A percentile compares a stretch with the other conserved stretches of the same genome.
These are phyloP conservation scores for Micoletzkya japonica DNA, from an alignment of 2,888 invertebrate genomes.

Conservation along the genomic window DNA sequence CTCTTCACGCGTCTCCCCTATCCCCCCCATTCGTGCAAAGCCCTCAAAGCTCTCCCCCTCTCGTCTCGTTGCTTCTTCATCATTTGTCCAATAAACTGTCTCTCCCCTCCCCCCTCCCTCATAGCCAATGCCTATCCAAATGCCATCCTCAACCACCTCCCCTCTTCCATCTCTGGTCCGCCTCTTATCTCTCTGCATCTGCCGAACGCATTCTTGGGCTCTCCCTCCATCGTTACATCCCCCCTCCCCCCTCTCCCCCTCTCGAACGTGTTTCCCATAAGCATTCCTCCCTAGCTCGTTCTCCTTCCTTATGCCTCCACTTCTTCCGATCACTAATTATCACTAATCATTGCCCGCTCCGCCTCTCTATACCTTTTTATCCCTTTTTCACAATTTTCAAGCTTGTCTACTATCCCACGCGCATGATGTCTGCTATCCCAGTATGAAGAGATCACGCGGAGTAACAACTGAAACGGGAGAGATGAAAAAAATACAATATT, in stretches of 20 bases:
- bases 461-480: too few relatives aligned
- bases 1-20: too few relatives aligned
- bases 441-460: too few relatives aligned
- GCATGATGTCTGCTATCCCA: too few relatives aligned
- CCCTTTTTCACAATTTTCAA: constrained; percentile 12
- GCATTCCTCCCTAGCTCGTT: not conserved
- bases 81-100: too few relatives aligned
- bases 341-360: not conserved
- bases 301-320: not conserved
- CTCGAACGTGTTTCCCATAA: not conserved
- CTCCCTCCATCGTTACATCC: not conserved
- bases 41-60: too few relatives aligned
- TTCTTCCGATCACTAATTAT: not conserved
- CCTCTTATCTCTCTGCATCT: not conserved
- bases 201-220: not conserved
- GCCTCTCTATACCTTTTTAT: constrained; percentile 1
- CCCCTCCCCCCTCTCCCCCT: constrained; percentile 5
- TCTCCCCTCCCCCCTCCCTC: too few relatives aligned
- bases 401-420: too few relatives aligned
- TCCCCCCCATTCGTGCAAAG: too few relatives aligned
- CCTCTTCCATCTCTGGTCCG: not conserved
- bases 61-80: too few relatives aligned
- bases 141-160: constrained; percentile 16
- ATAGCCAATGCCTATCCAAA: too few relatives aligned
- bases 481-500: too few relatives aligned